Evolutionary conservation across 2,797 vertebrate genomes (phyloP).

Genomic region (Buphagus erythrorhynchus): DNA sequence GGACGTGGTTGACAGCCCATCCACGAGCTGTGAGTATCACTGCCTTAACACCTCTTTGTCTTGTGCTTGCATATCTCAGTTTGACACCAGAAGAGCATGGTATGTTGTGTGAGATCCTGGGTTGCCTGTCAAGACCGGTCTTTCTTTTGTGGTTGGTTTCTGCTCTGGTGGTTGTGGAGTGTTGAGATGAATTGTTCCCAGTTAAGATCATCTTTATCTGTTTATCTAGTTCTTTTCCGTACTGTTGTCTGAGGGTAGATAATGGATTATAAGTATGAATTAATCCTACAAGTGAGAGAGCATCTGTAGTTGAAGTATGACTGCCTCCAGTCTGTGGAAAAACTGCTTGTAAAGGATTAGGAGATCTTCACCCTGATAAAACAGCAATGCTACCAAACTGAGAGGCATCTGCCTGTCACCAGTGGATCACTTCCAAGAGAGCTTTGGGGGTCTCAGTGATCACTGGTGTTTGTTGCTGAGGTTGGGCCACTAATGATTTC

Average conservation of each 20-base stretch:
- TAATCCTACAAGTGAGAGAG: neutral
- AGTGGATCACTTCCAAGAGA: neutral
- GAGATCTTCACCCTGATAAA: neutral
- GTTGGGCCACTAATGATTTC: neutral
- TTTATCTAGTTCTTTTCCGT: neutral
- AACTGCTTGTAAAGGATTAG: neutral
- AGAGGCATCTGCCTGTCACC: neutral
- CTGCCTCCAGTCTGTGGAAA: neutral
- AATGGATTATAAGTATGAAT: neutral
- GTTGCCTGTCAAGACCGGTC: neutral
- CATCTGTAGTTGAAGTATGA: neutral
- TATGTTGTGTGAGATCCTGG: neutral
- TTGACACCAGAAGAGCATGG: neutral
- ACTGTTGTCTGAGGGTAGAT: neutral
- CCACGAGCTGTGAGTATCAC: conserved; percentile 78
- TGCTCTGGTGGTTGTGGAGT: neutral
- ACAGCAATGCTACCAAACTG: neutral
- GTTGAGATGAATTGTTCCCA: neutral
- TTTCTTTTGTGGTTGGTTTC: neutral
- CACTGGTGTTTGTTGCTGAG: neutral
- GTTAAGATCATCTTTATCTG: neutral
- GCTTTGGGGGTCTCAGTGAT: neutral
- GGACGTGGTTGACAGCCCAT: conserved; percentile 70
- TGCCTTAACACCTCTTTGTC: conserved; percentile 23
- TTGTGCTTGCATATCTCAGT: neutral